Percentiles rank a stretch among this genome's conserved stretches.
Evolutionary conservation across 2,113 vertebrate genomes (phyloP).

Genomic region (Alaudala cheleensis): DNA sequence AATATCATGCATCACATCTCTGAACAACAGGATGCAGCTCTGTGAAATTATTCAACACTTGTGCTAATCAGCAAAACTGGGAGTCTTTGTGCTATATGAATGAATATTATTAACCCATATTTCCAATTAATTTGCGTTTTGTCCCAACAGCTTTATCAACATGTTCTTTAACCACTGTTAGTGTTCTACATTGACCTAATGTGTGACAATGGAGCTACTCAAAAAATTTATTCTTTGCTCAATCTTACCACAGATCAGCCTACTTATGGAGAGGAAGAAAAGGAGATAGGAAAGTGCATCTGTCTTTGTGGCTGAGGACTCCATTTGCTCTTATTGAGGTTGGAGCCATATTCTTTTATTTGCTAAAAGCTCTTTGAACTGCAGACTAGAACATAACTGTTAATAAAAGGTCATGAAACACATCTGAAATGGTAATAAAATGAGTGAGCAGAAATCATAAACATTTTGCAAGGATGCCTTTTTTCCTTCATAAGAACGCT

Average conservation of each 20-base stretch:
- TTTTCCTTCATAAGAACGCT: background rate
- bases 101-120: background rate
- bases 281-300: background rate
- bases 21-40: background rate
- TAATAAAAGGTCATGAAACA: background rate
- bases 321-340: background rate
- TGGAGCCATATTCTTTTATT: background rate
- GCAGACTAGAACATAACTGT: background rate
- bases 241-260: background rate
- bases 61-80: background rate
- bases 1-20: background rate
- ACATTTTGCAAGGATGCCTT: accelerated
- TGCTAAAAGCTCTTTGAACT: background rate
- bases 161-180: background rate
- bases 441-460: background rate
- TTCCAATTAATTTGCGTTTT: background rate
- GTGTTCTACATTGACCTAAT: background rate
- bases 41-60: background rate
- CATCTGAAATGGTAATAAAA: background rate
- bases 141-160: background rate
- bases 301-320: background rate
- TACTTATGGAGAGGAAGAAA: background rate
- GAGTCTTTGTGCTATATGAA: background rate
- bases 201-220: background rate
- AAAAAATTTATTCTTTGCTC: background rate